Percentiles rank a stretch among this genome's conserved stretches.
These are phyloP conservation scores for Trachelus troglodyta DNA, from an alignment of 2,888 invertebrate species.

Conservation along the genomic window DNA sequence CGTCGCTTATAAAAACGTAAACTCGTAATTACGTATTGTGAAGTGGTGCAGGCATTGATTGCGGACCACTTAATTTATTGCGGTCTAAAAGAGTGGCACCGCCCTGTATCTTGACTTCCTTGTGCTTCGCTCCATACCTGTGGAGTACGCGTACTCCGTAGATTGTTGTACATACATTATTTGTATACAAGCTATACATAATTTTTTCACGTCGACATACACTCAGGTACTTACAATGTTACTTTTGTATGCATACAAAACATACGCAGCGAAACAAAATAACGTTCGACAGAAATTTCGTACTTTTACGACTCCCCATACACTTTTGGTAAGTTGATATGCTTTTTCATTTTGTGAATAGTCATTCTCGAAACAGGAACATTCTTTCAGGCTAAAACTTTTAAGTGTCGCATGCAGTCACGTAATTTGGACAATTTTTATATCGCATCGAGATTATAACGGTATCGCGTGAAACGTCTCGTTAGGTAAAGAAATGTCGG, in stretches of 20 bases:
- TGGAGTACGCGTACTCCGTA: background rate
- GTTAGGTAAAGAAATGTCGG: background rate
- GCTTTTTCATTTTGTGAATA: background rate
- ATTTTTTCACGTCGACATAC: too few relatives aligned
- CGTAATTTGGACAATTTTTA: background rate
- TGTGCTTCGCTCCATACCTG: background rate
- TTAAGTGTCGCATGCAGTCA: background rate
- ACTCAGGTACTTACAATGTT: background rate
- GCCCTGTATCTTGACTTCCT: background rate
- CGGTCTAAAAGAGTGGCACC: background rate
- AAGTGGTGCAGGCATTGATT: slow-evolving; percentile 14
- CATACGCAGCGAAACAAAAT: background rate
- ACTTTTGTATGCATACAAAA: background rate
- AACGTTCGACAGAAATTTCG: background rate
- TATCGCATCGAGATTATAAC: background rate
- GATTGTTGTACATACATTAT: too few relatives aligned
- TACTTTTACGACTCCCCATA: slow-evolving; percentile 1
- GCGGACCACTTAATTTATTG: slow-evolving; percentile 11
- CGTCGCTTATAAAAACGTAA: slow-evolving; percentile 13
- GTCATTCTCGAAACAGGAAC: background rate
- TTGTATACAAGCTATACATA: too few relatives aligned
- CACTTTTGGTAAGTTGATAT: background rate
- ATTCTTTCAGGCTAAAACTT: background rate
- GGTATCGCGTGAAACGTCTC: background rate
- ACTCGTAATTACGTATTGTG: slow-evolving; percentile 17